Conservation (phyloP, 2,113 vertebrate species). For the Mus pahari region DNA sequence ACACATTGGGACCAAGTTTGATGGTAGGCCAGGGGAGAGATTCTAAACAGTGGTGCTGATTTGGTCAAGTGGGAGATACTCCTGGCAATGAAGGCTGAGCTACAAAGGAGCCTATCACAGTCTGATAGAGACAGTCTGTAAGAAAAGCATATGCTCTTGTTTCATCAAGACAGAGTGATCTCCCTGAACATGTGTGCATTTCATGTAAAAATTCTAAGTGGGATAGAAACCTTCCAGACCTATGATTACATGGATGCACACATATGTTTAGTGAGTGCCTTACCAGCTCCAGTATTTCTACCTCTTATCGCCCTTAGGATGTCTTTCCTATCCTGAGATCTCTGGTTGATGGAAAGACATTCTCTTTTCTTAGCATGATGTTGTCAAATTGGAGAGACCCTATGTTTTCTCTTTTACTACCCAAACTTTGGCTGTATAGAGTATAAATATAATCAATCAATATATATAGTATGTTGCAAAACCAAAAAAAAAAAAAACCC, state of each 20-base stretch:
- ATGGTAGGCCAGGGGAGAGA: not conserved
- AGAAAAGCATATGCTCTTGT: not conserved
- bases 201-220: not conserved
- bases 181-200: not conserved
- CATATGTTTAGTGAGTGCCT: not conserved
- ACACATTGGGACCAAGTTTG: not conserved
- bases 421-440: too few relatives aligned
- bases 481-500: not conserved
- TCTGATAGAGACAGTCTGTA: not conserved
- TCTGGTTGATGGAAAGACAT: not conserved
- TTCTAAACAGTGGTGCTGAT: constrained; percentile 18
- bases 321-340: not conserved
- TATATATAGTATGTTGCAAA: too few relatives aligned
- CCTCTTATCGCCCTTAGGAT: not conserved
- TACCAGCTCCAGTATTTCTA: not conserved
- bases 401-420: not conserved
- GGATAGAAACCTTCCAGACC: not conserved
- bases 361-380: not conserved
- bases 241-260: not conserved
- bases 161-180: not conserved
- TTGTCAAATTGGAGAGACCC: not conserved
- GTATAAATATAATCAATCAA: too few relatives aligned
- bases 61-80: constrained; percentile 10
- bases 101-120: not conserved
- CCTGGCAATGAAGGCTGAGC: not conserved